Conservation (phyloP, 2,888 invertebrate genomes). For the Allygus modestus region DNA sequence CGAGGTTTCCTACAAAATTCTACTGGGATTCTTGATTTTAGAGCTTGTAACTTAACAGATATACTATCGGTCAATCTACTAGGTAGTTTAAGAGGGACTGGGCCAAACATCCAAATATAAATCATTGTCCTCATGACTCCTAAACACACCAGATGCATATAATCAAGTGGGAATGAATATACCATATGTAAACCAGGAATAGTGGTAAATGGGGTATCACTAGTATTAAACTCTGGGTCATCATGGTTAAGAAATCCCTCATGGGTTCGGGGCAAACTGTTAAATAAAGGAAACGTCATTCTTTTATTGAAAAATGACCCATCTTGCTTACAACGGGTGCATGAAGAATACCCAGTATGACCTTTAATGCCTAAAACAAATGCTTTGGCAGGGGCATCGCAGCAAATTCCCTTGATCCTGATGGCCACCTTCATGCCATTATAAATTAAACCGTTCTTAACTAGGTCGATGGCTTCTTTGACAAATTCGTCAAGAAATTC, state of each 20-base stretch:
- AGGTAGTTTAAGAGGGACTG: background rate
- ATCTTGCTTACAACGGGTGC: constrained; percentile 62
- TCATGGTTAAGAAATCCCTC: constrained; percentile 38
- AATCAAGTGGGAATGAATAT: constrained; percentile 42
- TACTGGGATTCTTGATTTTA: background rate
- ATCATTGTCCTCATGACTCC: constrained; percentile 45
- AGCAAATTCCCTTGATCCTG: constrained; percentile 60
- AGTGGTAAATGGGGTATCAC: background rate
- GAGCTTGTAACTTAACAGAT: background rate
- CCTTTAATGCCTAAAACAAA: constrained; percentile 64
- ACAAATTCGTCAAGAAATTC: constrained; percentile 35
- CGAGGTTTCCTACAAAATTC: constrained; percentile 42
- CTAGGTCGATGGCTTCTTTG: background rate
- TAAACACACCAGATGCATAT: constrained; percentile 59
- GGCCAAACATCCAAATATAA: constrained; percentile 48
- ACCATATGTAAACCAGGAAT: constrained; percentile 29
- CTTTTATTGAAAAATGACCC: constrained; percentile 37
- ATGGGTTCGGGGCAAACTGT: background rate
- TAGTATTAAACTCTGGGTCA: constrained; percentile 5
- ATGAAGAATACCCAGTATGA: constrained; percentile 65
- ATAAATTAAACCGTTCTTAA: background rate
- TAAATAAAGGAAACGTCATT: constrained; percentile 26
- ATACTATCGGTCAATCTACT: background rate
- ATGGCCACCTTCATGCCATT: constrained; percentile 24
- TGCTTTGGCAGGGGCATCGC: constrained; percentile 66